Conservation (phyloP, 2,888 invertebrate genomes). For the Apotomis capreana region DNA sequence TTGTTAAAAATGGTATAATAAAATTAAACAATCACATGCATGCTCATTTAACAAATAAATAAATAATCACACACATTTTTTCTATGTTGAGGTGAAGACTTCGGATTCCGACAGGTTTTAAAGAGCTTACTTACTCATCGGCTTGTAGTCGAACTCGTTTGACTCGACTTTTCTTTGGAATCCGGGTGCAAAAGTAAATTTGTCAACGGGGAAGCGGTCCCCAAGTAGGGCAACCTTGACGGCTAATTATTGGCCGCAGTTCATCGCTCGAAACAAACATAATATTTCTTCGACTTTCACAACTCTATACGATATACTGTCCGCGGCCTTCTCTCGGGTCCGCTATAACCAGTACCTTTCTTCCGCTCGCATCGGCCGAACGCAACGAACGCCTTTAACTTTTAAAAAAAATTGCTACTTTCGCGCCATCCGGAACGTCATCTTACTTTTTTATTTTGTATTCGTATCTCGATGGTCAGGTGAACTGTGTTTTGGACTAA, state of each 20-base stretch:
- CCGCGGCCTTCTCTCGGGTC: slow-evolving; percentile 61
- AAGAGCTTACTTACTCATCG: neutral
- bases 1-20: no score
- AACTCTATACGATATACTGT: slow-evolving; percentile 62
- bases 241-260: slow-evolving; percentile 33
- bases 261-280: slow-evolving; percentile 34
- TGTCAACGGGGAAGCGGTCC: slow-evolving; percentile 27
- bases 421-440: slow-evolving; percentile 35
- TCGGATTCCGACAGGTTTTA: neutral
- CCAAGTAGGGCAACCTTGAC: slow-evolving; percentile 38
- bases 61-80: neutral
- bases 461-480: slow-evolving; percentile 51
- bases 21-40: no score
- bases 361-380: slow-evolving; percentile 52
- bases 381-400: slow-evolving; percentile 40
- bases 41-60: no score
- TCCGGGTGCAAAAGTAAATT: slow-evolving; percentile 32
- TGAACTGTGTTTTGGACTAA: slow-evolving; percentile 50
- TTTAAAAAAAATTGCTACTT: slow-evolving; percentile 14
- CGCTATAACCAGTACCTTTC: slow-evolving; percentile 54
- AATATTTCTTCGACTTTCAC: slow-evolving; percentile 41
- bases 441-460: slow-evolving; percentile 45
- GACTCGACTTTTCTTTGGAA: slow-evolving; percentile 13
- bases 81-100: neutral
- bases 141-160: slow-evolving; percentile 18